Percentiles rank a stretch among this genome's conserved stretches.
Evolutionary conservation across 2,797 vertebrate genomes (phyloP).

Genomic region (Champsocephalus gunnari): DNA sequence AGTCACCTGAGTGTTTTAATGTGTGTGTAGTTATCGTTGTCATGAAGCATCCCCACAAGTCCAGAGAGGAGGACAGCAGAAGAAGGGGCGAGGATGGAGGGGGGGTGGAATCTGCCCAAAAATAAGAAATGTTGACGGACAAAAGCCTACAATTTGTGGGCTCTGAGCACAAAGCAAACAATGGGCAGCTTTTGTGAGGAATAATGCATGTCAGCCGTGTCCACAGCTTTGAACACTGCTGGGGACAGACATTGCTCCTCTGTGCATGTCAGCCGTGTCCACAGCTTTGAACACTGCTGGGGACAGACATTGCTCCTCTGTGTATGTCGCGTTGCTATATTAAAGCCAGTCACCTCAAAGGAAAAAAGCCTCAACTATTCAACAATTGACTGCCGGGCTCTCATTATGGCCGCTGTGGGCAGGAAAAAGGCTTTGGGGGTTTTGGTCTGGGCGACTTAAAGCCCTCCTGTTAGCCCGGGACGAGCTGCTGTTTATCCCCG

Average conservation of each 20-base stretch:
- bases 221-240: slow-evolving; percentile 81
- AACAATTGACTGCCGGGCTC: slow-evolving; percentile 83
- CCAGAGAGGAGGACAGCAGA: slow-evolving; percentile 50
- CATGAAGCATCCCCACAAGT: slow-evolving; percentile 40
- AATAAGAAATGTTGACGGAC: slow-evolving; percentile 81
- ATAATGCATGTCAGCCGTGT: slow-evolving; percentile 85
- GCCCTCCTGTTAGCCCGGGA: slow-evolving; percentile 79
- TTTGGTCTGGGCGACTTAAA: slow-evolving; percentile 74
- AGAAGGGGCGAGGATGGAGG: background rate
- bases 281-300: slow-evolving; percentile 82
- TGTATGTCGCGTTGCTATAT: slow-evolving; percentile 80
- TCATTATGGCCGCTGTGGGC: slow-evolving; percentile 84
- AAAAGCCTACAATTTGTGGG: slow-evolving; percentile 85
- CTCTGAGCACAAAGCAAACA: slow-evolving; percentile 83
- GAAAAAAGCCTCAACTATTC: slow-evolving; percentile 86
- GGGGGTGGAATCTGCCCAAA: slow-evolving; percentile 34
- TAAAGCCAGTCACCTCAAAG: slow-evolving; percentile 86
- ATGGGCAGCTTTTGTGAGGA: slow-evolving; percentile 83
- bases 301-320: slow-evolving; percentile 73
- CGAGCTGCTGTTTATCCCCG: slow-evolving; percentile 83
- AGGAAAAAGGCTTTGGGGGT: slow-evolving; percentile 84
- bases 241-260: slow-evolving; percentile 74
- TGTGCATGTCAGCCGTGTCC: slow-evolving; percentile 79
- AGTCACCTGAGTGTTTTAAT: slow-evolving; percentile 25
- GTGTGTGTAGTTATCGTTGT: slow-evolving; percentile 56